These are phyloP conservation scores for Ptychoptera albimana DNA, from an alignment of 2,888 invertebrate genomes.

Conservation along the genomic window DNA sequence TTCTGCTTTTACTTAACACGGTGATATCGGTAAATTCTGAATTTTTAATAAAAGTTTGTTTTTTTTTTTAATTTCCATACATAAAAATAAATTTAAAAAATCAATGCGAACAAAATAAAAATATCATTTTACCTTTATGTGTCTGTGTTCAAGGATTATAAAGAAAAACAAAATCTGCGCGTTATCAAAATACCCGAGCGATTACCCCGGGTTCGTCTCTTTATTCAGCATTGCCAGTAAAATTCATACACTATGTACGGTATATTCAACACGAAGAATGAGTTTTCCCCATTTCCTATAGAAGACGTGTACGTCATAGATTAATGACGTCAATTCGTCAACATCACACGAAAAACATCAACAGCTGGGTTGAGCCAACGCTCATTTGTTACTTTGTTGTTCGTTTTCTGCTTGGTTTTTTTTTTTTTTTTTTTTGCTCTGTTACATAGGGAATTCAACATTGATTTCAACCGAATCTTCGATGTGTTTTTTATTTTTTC, in stretches of 20 bases:
- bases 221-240: neutral
- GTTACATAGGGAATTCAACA: conserved; percentile 8
- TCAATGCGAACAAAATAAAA: no score
- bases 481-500: neutral
- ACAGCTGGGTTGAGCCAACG: conserved; percentile 6
- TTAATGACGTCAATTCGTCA: conserved; percentile 32
- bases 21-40: no score
- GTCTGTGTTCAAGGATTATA: no score
- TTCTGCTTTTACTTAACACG: no score
- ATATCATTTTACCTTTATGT: no score
- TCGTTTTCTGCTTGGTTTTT: conserved; percentile 12
- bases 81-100: no score
- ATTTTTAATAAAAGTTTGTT: no score
- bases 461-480: neutral
- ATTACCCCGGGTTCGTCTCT: neutral
- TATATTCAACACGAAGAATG: neutral
- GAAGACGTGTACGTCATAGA: conserved; percentile 30
- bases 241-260: neutral
- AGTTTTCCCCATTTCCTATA: conserved; percentile 15
- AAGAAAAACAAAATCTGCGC: no score
- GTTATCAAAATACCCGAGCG: no score
- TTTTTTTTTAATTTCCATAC: no score
- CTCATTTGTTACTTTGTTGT: conserved; percentile 5
- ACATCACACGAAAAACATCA: conserved; percentile 33
- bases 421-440: conserved; percentile 12